A percentile compares a stretch with the other conserved stretches of the same genome.
Conservation (phyloP, 2,888 invertebrate species). For the Bellardia bayeri region DNA sequence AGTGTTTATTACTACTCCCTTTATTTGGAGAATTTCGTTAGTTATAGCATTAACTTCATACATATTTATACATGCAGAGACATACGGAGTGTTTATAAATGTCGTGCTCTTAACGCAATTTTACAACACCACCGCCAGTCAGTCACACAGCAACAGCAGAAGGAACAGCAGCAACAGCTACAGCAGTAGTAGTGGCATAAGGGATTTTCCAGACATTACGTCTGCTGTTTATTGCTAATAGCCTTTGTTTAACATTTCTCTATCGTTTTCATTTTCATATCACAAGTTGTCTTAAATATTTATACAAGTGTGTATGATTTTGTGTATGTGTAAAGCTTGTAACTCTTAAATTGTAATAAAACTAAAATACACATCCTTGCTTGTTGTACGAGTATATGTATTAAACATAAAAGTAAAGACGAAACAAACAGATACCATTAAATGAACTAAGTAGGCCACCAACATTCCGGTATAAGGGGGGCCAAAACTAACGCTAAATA, state of each 20-base stretch:
- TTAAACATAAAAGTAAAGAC: slow-evolving; percentile 23
- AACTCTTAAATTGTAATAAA: slow-evolving; percentile 70
- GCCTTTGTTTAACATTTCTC: slow-evolving; percentile 71
- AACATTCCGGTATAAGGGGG: slow-evolving; percentile 12
- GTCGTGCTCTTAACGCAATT: slow-evolving; percentile 70
- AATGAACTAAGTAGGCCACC: slow-evolving; percentile 33
- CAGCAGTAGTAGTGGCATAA: slow-evolving; percentile 57
- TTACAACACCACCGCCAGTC: slow-evolving; percentile 55
- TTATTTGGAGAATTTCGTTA: slow-evolving; percentile 67
- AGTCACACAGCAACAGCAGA: neutral
- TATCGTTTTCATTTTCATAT: slow-evolving; percentile 59
- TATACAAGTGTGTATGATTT: slow-evolving; percentile 11
- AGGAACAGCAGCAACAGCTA: neutral
- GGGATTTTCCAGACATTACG: slow-evolving; percentile 73
- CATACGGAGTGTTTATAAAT: slow-evolving; percentile 64
- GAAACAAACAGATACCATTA: slow-evolving; percentile 31
- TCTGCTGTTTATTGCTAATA: slow-evolving; percentile 73
- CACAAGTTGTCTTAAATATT: slow-evolving; percentile 52
- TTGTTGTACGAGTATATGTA: neutral
- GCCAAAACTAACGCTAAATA: slow-evolving; percentile 30
- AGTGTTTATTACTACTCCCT: slow-evolving; percentile 66
- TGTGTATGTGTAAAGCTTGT: slow-evolving; percentile 49
- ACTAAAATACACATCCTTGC: slow-evolving; percentile 57
- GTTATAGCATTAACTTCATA: slow-evolving; percentile 46
- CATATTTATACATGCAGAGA: slow-evolving; percentile 21